Evolutionary conservation across 2,888 invertebrate species (phyloP), one percentile per base, ranked within the genome.

Genomic region (Stenodema calcarata): DNA sequence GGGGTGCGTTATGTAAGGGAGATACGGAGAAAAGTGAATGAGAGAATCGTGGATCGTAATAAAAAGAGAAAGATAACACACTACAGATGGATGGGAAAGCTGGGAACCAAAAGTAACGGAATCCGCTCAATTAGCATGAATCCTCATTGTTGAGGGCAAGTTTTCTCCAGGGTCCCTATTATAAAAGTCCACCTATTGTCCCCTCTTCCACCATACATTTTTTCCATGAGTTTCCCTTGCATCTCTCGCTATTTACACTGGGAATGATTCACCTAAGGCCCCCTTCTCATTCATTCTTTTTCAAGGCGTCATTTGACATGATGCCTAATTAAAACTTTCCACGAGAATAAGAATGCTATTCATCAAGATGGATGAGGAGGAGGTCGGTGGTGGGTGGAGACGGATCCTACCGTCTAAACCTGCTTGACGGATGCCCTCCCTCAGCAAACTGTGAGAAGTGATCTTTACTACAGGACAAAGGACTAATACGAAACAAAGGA

Each of bases 81-180:
- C 78, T 16, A 11, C n/a, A 78, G 78, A 78, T 76, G 76, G 78
- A 42, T 78, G 50, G n/a, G 27, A 76, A 23, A 47, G 47, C 44
- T 12, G 42, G 69, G 70, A 82, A 70, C 69, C 82, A 82, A 41
- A 80, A 82, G 82, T 82, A 82, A 82, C 82, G 82, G 82, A 82
- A 82, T 82, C 69, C 82, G 70, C 82, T 82, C 82, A 82, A 82
- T 82, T 82, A 82, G 82, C 70, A 62, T 82, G 82, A 82, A 35
- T 82, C 70, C 82, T 82, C 82, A 82, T 82, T 82, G 82, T 82
- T 82, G 62, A 23, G 28, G 18, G 82, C 69, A 82, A 82, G 82
- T 82, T 82, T 82, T 69, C 82, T 82, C 82, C 82, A 69, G 82
- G 82, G 82, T 82, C 82, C 70, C 82, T 70, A 82, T 82, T 82